These are phyloP conservation scores for Amblyjoppa fuscipennis DNA, from an alignment of 2,888 invertebrate species.

Conservation along the genomic window DNA sequence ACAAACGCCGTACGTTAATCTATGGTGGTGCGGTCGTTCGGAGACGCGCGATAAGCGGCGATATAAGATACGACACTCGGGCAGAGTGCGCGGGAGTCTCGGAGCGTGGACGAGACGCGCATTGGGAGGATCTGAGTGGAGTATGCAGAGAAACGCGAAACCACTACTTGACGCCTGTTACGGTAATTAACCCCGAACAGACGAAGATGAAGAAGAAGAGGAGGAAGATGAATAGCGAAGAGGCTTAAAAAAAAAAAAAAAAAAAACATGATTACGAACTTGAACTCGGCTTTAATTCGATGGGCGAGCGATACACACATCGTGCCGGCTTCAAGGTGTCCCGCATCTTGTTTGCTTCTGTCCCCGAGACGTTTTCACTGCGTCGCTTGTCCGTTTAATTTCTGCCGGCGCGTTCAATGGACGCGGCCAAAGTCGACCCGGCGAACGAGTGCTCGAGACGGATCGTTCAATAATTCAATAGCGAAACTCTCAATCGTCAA, in stretches of 20 bases:
- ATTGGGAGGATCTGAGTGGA: neutral
- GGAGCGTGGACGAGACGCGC: conserved; percentile 13
- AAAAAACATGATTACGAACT: conserved; percentile 74
- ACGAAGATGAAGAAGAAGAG: conserved; percentile 51
- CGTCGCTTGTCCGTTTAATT: neutral
- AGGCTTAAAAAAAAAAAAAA: conserved; percentile 7
- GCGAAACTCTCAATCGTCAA: conserved; percentile 41
- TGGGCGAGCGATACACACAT: conserved; percentile 57
- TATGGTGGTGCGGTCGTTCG: conserved; percentile 21
- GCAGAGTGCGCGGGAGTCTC: conserved; percentile 6
- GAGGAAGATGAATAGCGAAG: conserved; percentile 38
- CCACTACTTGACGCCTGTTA: conserved; percentile 67
- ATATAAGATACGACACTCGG: conserved; percentile 40
- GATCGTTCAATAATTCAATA: conserved; percentile 41
- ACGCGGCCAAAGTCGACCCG: neutral
- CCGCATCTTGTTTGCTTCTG: neutral
- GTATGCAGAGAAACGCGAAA: conserved; percentile 60
- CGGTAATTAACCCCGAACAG: conserved; percentile 68
- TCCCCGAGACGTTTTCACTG: neutral
- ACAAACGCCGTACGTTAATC: conserved; percentile 22
- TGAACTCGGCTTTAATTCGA: conserved; percentile 75
- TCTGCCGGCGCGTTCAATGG: neutral
- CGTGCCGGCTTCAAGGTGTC: conserved; percentile 38
- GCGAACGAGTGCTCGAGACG: conserved; percentile 6
- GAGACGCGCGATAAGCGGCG: conserved; percentile 45